These are phyloP conservation scores for Oncorhynchus keta DNA, from an alignment of 2,113 vertebrate species.

Conservation along the genomic window DNA sequence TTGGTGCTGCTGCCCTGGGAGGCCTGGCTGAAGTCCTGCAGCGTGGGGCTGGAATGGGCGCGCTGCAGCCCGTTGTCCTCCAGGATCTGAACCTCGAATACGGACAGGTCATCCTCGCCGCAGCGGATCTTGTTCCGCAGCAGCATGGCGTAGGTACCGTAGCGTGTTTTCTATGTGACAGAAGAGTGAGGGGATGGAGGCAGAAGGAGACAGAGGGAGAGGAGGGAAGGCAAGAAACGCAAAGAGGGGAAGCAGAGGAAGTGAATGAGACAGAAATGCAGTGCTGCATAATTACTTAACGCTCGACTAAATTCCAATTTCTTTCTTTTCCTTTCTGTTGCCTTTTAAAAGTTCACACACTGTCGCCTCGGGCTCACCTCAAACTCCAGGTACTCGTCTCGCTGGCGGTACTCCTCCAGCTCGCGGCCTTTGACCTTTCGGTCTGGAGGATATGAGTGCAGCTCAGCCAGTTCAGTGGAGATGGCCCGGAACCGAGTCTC, in stretches of 20 bases:
- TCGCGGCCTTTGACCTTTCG: slow-evolving; percentile 92
- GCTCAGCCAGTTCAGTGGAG: slow-evolving; percentile 85
- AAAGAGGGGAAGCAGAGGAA: neutral
- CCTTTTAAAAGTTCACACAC: neutral
- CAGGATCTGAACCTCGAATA: slow-evolving; percentile 83
- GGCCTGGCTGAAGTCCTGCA: slow-evolving; percentile 67
- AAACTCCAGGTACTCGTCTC: slow-evolving; percentile 94
- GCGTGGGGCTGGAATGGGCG: slow-evolving; percentile 84
- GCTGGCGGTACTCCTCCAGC: slow-evolving; percentile 89
- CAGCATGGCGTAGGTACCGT: slow-evolving; percentile 87
- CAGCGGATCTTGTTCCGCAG: slow-evolving; percentile 89
- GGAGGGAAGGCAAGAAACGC: neutral
- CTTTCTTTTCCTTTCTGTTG: neutral
- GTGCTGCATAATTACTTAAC: neutral
- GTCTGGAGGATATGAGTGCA: slow-evolving; percentile 84
- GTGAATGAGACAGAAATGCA: neutral
- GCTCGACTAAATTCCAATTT: neutral
- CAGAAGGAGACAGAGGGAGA: neutral
- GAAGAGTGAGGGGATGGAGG: neutral
- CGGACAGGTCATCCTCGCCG: slow-evolving; percentile 85
- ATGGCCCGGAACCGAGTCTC: slow-evolving; percentile 87
- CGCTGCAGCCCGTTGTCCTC: slow-evolving; percentile 81
- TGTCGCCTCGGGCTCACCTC: slow-evolving; percentile 78
- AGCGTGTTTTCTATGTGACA: slow-evolving; percentile 86
- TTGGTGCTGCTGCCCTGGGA: slow-evolving; percentile 76